phyloP scores from a whole-genome alignment of 2,113 vertebrate genomes.

The Muscicapa adusta region DNA sequence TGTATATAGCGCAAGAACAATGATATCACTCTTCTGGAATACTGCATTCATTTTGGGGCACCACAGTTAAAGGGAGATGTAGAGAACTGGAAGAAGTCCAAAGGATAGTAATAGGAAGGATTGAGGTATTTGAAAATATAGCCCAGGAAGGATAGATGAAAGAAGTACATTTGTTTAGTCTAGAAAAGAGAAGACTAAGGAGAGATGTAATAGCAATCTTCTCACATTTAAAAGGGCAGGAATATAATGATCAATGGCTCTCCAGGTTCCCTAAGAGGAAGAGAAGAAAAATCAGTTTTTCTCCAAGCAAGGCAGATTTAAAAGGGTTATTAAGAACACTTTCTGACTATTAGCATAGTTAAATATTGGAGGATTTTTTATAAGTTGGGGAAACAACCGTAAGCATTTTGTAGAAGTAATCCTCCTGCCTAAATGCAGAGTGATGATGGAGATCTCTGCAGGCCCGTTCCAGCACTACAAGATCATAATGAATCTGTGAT shows the following conservation, averaged over 20 bases:
- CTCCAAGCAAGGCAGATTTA: not conserved
- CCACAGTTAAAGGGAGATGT: not conserved
- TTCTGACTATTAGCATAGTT: not conserved
- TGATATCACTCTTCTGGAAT: slow-evolving; percentile 45
- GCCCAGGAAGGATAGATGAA: slow-evolving; percentile 30
- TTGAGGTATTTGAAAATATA: not conserved
- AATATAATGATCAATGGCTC: not conserved
- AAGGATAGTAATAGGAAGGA: not conserved
- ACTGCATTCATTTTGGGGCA: not conserved
- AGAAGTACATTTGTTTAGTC: slow-evolving; percentile 64
- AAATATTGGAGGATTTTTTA: not conserved
- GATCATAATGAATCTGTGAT: not conserved
- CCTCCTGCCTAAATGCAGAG: not conserved
- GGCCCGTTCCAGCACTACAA: not conserved
- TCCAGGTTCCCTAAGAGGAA: not conserved
- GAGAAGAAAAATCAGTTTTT: slow-evolving; percentile 6
- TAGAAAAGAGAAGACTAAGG: slow-evolving; percentile 28
- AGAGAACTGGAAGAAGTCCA: slow-evolving; percentile 36
- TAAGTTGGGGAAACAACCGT: not conserved
- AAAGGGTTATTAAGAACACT: not conserved
- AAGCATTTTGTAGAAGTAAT: not conserved
- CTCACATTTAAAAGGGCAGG: slow-evolving; percentile 2
- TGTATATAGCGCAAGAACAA: not conserved
- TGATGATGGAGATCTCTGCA: not conserved
- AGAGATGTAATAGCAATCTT: slow-evolving; percentile 1